phyloP scores from a whole-genome alignment of 2,797 vertebrate species.

The Philypnodon macrostomus region DNA sequence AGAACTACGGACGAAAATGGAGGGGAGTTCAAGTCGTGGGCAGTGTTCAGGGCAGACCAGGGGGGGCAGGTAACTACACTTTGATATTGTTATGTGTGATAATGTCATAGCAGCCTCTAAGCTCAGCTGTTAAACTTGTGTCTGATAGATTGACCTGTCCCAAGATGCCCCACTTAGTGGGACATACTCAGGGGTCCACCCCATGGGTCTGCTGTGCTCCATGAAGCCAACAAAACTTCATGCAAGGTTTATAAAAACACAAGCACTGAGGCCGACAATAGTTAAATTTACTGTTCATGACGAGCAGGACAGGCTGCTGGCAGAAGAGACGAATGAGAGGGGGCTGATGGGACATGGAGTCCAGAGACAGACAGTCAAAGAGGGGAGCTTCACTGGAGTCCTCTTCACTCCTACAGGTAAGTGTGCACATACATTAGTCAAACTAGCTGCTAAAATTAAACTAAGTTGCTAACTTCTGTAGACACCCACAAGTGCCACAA shows the following conservation, averaged over 20 bases:
- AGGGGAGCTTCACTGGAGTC: slow-evolving; percentile 33
- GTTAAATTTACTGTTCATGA: slow-evolving; percentile 68
- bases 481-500: too few species aligned
- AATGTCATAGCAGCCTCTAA: too few species aligned
- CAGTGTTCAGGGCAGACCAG: slow-evolving; percentile 65
- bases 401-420: slow-evolving; percentile 51
- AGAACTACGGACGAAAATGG: slow-evolving; percentile 69
- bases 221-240: slow-evolving; percentile 53
- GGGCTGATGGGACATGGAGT: slow-evolving; percentile 40
- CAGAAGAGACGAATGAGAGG: slow-evolving; percentile 48
- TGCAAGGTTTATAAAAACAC: slow-evolving; percentile 51
- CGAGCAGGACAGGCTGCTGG: slow-evolving; percentile 15
- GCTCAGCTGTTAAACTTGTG: too few species aligned
- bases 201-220: slow-evolving; percentile 81
- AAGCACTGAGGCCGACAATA: slow-evolving; percentile 58
- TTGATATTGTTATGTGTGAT: too few species aligned
- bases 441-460: too few species aligned
- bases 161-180: slow-evolving; percentile 69
- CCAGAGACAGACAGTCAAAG: slow-evolving; percentile 16
- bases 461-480: too few species aligned
- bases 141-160: slow-evolving; percentile 63
- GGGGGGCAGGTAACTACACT: slow-evolving; percentile 69
- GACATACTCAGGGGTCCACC: slow-evolving; percentile 71
- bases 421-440: background rate
- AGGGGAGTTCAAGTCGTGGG: slow-evolving; percentile 64